phyloP scores from a whole-genome alignment of 2,797 vertebrate species.

The Amblyraja radiata region DNA sequence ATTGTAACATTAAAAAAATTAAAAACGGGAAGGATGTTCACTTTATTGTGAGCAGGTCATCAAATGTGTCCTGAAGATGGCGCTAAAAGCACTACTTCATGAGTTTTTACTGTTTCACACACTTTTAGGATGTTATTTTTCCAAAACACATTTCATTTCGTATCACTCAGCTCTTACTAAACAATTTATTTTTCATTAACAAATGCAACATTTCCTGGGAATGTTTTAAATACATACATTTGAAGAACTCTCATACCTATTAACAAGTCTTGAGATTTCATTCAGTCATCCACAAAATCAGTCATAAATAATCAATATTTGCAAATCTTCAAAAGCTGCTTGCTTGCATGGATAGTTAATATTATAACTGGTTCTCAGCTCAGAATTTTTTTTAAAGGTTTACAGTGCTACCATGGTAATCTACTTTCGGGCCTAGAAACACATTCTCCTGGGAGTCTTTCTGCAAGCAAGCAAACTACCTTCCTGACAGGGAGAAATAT shows the following conservation, averaged over 20 bases:
- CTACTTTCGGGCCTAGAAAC: conserved; percentile 40
- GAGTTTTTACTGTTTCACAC: background rate
- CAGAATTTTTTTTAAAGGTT: background rate
- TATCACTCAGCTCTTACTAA: background rate
- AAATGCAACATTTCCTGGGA: background rate
- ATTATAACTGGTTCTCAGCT: background rate
- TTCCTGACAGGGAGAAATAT: conserved; percentile 50
- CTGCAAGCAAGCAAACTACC: conserved; percentile 42
- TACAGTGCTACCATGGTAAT: conserved; percentile 41
- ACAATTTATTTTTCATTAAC: background rate
- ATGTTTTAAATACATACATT: background rate
- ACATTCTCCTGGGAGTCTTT: conserved; percentile 41
- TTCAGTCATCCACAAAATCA: background rate
- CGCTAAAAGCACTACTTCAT: background rate
- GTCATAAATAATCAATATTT: conserved; percentile 26
- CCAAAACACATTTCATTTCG: background rate
- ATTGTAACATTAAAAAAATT: background rate
- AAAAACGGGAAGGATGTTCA: background rate
- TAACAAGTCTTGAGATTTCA: background rate
- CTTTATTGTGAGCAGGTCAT: background rate
- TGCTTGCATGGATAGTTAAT: background rate
- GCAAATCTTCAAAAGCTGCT: background rate
- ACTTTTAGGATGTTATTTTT: conserved; percentile 34
- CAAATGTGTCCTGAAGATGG: conserved; percentile 21
- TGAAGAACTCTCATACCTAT: background rate